These are phyloP conservation scores for Meles meles DNA, from an alignment of 2,113 vertebrate species.

Conservation along the genomic window DNA sequence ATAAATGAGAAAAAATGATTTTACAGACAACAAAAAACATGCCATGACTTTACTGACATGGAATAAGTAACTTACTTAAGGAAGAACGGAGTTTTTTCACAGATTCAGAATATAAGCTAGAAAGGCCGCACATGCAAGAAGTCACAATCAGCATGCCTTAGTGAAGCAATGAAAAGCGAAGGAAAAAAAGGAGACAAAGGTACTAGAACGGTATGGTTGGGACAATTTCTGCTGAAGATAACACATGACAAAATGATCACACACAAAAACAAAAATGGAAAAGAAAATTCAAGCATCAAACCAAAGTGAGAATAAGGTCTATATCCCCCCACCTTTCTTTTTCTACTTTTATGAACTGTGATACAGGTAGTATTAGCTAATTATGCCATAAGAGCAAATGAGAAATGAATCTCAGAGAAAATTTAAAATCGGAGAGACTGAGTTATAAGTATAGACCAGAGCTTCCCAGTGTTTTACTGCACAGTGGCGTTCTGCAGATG, in stretches of 20 bases:
- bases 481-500: not conserved
- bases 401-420: not conserved
- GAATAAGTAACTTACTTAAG: conserved; percentile 91
- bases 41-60: conserved; percentile 60
- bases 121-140: conserved; percentile 88
- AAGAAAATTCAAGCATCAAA: not conserved
- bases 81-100: conserved; percentile 93
- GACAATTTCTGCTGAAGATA: conserved; percentile 60
- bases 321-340: not conserved
- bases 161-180: conserved; percentile 86
- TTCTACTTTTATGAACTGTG: not conserved
- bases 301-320: not conserved
- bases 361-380: not conserved
- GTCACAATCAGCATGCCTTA: conserved; percentile 89
- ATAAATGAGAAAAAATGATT: not conserved
- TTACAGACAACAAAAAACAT: conserved; percentile 50
- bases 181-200: conserved; percentile 76
- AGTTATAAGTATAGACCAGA: not conserved
- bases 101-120: conserved; percentile 89
- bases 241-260: conserved; percentile 48
- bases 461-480: not conserved
- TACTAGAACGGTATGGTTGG: conserved; percentile 77
- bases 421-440: not conserved
- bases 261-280: conserved; percentile 41
- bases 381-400: not conserved